Base-by-base conservation (phyloP, 2,797 vertebrate genomes). In the Cuculus canorus region DNA sequence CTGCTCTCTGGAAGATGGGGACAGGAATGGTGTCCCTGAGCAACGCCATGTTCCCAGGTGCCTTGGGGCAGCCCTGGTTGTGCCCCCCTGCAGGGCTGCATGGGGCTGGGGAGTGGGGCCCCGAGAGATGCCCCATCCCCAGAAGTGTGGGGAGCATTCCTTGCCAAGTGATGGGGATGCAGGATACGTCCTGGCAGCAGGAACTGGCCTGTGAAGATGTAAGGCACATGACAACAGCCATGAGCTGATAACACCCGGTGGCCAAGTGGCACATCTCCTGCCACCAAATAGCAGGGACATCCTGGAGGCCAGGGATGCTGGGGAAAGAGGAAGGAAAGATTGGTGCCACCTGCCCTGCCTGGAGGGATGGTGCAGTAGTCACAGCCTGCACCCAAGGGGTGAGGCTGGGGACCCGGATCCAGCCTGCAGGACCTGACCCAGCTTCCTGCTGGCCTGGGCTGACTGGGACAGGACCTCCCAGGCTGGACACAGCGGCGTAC, bases 1-100 rank as follows among this genome's bases (percentile, higher is more conserved):
- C 90, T 90, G 82, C 82, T 89, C 87, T 43, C 60, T 4, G 4
- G 71, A 78, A 56, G 60, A 64, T 43, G 86, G 95, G 93, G 69
- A 89, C 66, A 37, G 50, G 54, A 59, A 30, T 25, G 0, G 14
- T 30, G 85, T 47, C 93, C 89, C 82, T 10, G 0, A 68, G 83
- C 86, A 81, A 73, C 83, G 39, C n/a, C 2, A 2, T 30, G 69
- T 86, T 76, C 80, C 80, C 85, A 57, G 7, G 60, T 1, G 2
- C 71, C n/a, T 50, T 1, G 11, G 61, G 57, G 43, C 45, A 60
- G 52, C 39, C 23, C 66, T 9, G 7, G 64, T 45, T 3, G 2
- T 3, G 2, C 0, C 39, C 18, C 79, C 7, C 0, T 22, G 16
- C 77, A 48, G 68, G 77, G 61, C 52, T 54, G 86, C 45, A 30